These are phyloP conservation scores for Dinomys branickii DNA, from an alignment of 2,113 vertebrate genomes.

Conservation along the genomic window DNA sequence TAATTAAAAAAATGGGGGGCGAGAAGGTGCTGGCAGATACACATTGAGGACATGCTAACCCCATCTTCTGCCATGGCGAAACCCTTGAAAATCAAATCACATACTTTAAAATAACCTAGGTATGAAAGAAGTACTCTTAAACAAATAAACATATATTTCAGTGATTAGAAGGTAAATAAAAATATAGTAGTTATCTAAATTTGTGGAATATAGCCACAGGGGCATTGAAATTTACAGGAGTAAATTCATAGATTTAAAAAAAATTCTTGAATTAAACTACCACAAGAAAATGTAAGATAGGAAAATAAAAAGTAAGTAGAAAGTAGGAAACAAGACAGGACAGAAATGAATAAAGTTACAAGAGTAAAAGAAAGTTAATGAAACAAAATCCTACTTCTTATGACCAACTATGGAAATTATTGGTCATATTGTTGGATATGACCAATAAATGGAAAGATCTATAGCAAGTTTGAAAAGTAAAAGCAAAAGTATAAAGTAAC, in stretches of 20 bases:
- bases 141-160: not conserved
- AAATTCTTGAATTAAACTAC: not conserved
- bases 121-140: not conserved
- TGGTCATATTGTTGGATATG: not conserved
- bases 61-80: not conserved
- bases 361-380: not conserved
- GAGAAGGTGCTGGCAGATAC: not conserved
- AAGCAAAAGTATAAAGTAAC: not conserved
- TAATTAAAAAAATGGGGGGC: not conserved
- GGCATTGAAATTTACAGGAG: not conserved
- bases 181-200: not conserved
- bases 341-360: not conserved
- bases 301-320: not conserved
- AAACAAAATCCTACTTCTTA: not conserved
- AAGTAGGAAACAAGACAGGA: not conserved
- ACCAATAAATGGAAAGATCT: not conserved
- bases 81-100: not conserved
- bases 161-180: not conserved
- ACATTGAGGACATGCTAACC: not conserved
- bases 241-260: not conserved
- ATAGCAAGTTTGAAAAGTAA: not conserved
- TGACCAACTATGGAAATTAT: too few relatives aligned
- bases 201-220: not conserved
- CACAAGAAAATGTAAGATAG: not conserved
- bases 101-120: not conserved